A percentile compares a stretch with the other conserved stretches of the same genome.
Evolutionary conservation across 2,888 invertebrate species (phyloP).

Genomic region (Agrochola litura): DNA sequence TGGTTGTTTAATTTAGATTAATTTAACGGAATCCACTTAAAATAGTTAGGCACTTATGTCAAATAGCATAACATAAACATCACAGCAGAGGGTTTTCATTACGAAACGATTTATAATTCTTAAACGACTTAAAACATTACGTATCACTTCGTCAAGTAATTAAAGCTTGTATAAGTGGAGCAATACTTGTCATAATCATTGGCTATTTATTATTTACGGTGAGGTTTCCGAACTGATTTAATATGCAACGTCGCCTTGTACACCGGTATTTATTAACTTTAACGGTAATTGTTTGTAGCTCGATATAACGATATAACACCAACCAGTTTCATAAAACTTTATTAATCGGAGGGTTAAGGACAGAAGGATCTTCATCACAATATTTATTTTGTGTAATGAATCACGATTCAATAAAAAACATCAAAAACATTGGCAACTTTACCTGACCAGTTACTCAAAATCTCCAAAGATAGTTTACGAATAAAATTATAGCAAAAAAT

Average conservation of each 20-base stretch:
- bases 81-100: conserved; percentile 19
- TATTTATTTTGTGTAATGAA: conserved; percentile 36
- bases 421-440: conserved; percentile 34
- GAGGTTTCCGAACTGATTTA: conserved; percentile 82
- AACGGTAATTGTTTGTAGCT: conserved; percentile 77
- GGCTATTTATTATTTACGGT: conserved; percentile 80
- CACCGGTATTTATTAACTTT: conserved; percentile 79
- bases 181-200: conserved; percentile 82
- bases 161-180: conserved; percentile 81
- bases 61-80: not conserved
- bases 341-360: conserved; percentile 38
- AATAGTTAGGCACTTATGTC: not conserved
- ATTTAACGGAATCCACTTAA: not conserved
- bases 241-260: conserved; percentile 81
- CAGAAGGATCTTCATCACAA: conserved; percentile 32
- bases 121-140: conserved; percentile 69
- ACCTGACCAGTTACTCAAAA: conserved; percentile 50
- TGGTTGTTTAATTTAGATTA: not conserved
- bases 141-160: conserved; percentile 80
- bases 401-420: conserved; percentile 37
- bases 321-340: conserved; percentile 52
- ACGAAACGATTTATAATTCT: conserved; percentile 73
- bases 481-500: conserved; percentile 75
- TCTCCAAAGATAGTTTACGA: conserved; percentile 62
- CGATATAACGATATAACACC: conserved; percentile 68